These are phyloP conservation scores for Sorex araneus DNA, from an alignment of 2,113 vertebrate genomes.

Conservation along the genomic window DNA sequence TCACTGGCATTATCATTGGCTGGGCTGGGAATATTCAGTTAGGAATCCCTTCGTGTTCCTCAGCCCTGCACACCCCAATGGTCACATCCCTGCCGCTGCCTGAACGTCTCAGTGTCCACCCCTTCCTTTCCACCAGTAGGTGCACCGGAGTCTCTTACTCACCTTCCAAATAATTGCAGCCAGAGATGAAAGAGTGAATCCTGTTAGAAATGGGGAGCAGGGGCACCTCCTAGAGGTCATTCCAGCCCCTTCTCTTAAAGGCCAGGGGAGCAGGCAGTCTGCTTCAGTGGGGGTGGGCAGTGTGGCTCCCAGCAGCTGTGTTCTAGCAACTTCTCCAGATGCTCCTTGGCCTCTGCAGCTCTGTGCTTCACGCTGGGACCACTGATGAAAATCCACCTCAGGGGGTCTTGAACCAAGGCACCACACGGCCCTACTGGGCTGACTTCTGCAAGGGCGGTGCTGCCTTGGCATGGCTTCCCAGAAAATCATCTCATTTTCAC, in stretches of 20 bases:
- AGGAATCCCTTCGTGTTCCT: neutral
- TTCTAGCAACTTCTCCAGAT: neutral
- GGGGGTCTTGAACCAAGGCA: neutral
- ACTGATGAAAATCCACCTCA: slow-evolving; percentile 58
- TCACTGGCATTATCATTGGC: neutral
- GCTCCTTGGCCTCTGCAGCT: slow-evolving; percentile 49
- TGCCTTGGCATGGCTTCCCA: neutral
- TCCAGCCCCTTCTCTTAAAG: neutral
- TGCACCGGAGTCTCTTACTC: neutral
- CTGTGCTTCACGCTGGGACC: slow-evolving; percentile 30
- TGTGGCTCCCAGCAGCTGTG: neutral
- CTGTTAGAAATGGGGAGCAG: neutral
- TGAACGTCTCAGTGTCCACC: neutral
- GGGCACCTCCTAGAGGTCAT: neutral
- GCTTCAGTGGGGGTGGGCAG: neutral
- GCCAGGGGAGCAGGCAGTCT: neutral
- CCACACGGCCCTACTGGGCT: neutral
- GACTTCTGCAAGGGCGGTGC: neutral
- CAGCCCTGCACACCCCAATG: neutral
- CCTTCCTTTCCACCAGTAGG: neutral
- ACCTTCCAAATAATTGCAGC: neutral
- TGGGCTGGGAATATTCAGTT: neutral
- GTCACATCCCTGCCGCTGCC: neutral
- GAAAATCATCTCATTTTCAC: slow-evolving; percentile 71
- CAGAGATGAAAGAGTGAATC: neutral